Evolutionary conservation across 1,140 invertebrate genomes (phyloP).

Genomic region (Thrips palmi): DNA sequence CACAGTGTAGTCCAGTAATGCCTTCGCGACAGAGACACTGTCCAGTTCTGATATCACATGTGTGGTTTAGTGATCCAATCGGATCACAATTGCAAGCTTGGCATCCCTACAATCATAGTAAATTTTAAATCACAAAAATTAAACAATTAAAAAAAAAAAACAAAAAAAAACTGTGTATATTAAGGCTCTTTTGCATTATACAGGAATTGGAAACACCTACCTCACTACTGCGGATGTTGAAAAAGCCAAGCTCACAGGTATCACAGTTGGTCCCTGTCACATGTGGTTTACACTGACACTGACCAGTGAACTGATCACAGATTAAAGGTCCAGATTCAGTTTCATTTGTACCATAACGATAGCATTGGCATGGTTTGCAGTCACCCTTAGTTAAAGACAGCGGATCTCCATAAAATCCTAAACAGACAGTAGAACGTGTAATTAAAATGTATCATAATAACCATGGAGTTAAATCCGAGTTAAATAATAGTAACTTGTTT

Average conservation of each 20-base stretch:
- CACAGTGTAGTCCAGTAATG: constrained; percentile 65
- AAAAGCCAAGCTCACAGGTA: constrained; percentile 68
- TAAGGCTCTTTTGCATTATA: constrained; percentile 4
- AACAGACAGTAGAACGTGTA: constrained; percentile 7
- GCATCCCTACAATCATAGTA: constrained; percentile 43
- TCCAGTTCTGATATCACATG: constrained; percentile 61
- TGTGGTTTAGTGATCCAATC: constrained; percentile 64
- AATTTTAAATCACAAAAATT: constrained; percentile 1
- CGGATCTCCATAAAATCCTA: constrained; percentile 74
- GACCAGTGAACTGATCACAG: constrained; percentile 64
- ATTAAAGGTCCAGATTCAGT: constrained; percentile 43
- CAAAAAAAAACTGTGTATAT: constrained; percentile 3
- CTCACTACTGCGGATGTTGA: constrained; percentile 59
- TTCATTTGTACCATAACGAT: constrained; percentile 55
- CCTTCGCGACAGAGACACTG: constrained; percentile 75
- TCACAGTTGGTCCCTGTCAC: constrained; percentile 81
- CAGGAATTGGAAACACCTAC: constrained; percentile 19
- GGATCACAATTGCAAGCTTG: constrained; percentile 69
- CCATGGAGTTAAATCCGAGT: neutral
- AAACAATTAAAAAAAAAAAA: constrained; percentile 6
- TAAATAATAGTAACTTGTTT: neutral
- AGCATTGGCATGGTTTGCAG: constrained; percentile 76
- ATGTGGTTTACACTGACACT: constrained; percentile 71
- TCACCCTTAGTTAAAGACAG: constrained; percentile 74
- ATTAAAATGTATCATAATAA: neutral